Evolutionary conservation across 2,113 vertebrate species (phyloP).

Genomic region (Gnathonemus echidnorhynchus): DNA sequence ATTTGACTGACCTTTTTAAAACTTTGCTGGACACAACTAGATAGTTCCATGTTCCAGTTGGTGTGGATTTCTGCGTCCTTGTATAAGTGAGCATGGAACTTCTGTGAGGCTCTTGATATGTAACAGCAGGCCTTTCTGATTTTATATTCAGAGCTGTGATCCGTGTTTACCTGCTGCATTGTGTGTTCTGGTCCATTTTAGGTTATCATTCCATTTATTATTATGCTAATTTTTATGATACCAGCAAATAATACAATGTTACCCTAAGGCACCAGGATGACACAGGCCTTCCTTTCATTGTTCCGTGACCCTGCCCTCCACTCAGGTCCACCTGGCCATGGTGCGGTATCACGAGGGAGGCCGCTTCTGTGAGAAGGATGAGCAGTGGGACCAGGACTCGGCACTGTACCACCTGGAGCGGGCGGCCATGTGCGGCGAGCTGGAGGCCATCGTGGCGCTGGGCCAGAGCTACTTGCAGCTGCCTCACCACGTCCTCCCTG

Average conservation of each 20-base stretch:
- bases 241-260: neutral
- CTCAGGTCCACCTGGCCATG: conserved; percentile 90
- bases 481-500: conserved; percentile 83
- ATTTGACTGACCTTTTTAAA: too few relatives aligned
- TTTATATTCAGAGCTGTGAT: neutral
- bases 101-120: neutral
- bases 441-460: conserved; percentile 85
- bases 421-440: conserved; percentile 83
- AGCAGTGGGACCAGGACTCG: conserved; percentile 77
- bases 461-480: conserved; percentile 83
- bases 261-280: neutral
- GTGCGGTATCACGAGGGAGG: conserved; percentile 87
- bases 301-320: neutral
- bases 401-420: conserved; percentile 87
- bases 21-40: neutral
- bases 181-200: neutral
- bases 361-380: conserved; percentile 83
- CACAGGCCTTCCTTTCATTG: neutral
- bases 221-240: neutral
- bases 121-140: neutral
- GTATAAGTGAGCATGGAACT: neutral
- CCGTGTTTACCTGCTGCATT: neutral
- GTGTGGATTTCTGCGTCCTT: neutral
- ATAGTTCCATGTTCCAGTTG: neutral
- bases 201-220: neutral